A percentile compares a stretch with the other conserved stretches of the same genome.
phyloP scores from a whole-genome alignment of 2,797 vertebrate genomes.

The Columba guinea region DNA sequence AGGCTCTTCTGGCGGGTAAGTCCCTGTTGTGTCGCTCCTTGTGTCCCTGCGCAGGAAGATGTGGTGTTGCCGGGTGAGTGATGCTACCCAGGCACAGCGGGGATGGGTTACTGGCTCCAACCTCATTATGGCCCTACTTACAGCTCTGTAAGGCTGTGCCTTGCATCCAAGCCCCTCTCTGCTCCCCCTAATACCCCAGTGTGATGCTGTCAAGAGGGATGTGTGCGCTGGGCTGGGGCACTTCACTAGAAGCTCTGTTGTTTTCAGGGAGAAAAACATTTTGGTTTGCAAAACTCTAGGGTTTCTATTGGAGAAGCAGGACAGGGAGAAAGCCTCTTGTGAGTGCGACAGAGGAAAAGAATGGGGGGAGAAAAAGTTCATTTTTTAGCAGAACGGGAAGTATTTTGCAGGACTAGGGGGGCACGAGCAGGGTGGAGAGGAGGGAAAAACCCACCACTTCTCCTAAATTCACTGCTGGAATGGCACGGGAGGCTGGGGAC shows the following conservation, averaged over 20 bases:
- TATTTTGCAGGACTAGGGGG: background rate
- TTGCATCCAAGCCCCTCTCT: accelerated
- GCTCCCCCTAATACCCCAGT: accelerated
- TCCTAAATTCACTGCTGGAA: background rate
- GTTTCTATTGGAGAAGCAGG: background rate
- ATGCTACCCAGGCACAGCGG: background rate
- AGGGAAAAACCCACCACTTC: background rate
- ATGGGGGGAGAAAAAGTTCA: background rate
- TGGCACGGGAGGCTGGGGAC: background rate
- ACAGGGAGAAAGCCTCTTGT: background rate
- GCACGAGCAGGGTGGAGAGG: background rate
- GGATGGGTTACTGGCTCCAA: background rate
- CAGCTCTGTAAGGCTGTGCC: background rate
- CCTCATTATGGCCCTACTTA: background rate
- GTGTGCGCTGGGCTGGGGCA: background rate
- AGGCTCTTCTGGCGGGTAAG: conserved; percentile 81
- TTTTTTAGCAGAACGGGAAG: background rate
- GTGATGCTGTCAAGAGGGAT: background rate
- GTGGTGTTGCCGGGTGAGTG: accelerated
- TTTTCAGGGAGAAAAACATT: background rate
- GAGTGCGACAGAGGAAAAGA: accelerated
- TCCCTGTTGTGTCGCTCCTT: accelerated
- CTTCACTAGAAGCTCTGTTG: background rate
- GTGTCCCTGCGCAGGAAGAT: accelerated
- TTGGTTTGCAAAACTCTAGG: background rate